Percentiles rank a stretch among this genome's conserved stretches.
Conservation (phyloP, 2,113 vertebrate genomes). For the Isurus oxyrinchus region DNA sequence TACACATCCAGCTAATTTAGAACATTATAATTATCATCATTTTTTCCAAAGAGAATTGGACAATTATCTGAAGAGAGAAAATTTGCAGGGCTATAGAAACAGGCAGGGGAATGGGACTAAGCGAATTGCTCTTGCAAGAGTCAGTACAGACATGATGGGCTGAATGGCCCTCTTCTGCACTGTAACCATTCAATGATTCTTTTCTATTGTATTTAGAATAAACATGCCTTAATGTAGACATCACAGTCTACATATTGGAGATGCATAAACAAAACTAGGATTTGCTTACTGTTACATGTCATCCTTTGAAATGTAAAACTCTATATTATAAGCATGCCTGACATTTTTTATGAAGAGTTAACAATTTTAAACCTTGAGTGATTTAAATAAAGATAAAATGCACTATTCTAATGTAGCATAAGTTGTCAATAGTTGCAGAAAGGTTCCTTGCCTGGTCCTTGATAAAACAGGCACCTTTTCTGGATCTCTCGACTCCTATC, state of each 20-base stretch:
- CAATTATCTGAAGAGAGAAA: too few relatives aligned
- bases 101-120: too few relatives aligned
- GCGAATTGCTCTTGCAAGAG: too few relatives aligned
- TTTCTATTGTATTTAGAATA: too few relatives aligned
- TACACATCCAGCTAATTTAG: not conserved
- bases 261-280: not conserved
- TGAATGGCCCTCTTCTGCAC: too few relatives aligned
- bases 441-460: not conserved
- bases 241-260: not conserved
- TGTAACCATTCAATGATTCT: too few relatives aligned
- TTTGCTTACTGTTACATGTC: not conserved
- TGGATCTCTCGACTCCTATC: not conserved
- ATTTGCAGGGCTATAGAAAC: too few relatives aligned
- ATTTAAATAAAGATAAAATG: not conserved
- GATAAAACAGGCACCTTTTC: not conserved
- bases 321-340: not conserved
- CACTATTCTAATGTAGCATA: not conserved
- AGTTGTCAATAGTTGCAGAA: not conserved
- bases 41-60: too few relatives aligned
- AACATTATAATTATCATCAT: not conserved
- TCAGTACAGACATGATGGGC: too few relatives aligned
- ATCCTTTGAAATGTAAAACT: not conserved
- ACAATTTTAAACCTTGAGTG: not conserved
- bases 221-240: not conserved
- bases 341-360: not conserved